phyloP scores from a whole-genome alignment of 2,113 vertebrate species.

The Dromaius novaehollandiae region DNA sequence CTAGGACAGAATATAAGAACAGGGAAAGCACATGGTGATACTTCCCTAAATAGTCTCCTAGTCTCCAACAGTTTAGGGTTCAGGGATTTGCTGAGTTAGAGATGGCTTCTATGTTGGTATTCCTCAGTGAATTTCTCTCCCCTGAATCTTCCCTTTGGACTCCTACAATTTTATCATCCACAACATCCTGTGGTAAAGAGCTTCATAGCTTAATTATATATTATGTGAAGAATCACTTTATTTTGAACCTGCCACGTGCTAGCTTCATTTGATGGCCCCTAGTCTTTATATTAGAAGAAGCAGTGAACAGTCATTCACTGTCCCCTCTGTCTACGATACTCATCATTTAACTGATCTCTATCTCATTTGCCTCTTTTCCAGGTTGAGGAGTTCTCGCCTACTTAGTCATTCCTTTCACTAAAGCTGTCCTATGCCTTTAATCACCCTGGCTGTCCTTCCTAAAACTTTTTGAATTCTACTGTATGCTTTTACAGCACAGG shows the following conservation, averaged over 20 bases:
- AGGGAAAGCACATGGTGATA: neutral
- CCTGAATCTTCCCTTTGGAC: slow-evolving; percentile 14
- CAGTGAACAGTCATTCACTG: neutral
- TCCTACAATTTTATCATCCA: neutral
- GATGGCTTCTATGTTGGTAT: neutral
- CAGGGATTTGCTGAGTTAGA: neutral
- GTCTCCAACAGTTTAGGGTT: neutral
- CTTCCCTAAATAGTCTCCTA: neutral
- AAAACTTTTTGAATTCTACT: neutral
- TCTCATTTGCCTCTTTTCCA: neutral
- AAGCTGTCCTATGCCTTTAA: slow-evolving; percentile 20
- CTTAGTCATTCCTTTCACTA: slow-evolving; percentile 18
- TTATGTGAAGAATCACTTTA: neutral
- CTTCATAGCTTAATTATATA: slow-evolving; percentile 3
- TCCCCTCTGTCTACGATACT: neutral
- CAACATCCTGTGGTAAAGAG: slow-evolving; percentile 17
- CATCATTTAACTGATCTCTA: slow-evolving; percentile 34
- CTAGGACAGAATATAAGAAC: neutral
- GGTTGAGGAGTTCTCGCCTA: neutral
- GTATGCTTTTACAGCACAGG: neutral
- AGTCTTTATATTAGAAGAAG: slow-evolving; percentile 6
- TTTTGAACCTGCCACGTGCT: neutral
- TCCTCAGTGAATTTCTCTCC: slow-evolving; percentile 21
- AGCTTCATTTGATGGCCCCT: slow-evolving; percentile 1
- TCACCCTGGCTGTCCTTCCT: neutral